A percentile compares a stretch with the other conserved stretches of the same genome.
Conservation (phyloP, 2,113 vertebrate species). For the Pelusios castaneus region DNA sequence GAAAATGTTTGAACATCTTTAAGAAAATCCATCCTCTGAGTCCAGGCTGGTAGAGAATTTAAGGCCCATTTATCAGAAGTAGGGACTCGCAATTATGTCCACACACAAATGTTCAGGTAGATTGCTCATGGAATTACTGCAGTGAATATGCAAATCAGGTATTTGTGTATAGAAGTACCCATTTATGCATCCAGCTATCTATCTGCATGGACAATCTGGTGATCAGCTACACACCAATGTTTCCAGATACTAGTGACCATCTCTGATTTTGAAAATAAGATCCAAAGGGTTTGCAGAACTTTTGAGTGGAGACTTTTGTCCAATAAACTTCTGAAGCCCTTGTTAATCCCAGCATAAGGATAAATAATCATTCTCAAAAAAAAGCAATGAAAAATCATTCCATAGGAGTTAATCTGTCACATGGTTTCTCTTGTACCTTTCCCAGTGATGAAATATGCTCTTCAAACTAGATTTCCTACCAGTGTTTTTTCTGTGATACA, state of each 20-base stretch:
- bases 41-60: background rate
- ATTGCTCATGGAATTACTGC: background rate
- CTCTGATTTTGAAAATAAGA: background rate
- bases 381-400: background rate
- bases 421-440: background rate
- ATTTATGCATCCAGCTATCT: background rate
- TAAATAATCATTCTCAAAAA: background rate
- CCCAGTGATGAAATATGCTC: background rate
- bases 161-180: background rate
- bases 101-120: background rate
- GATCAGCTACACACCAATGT: background rate
- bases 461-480: background rate
- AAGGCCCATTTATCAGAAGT: background rate
- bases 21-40: background rate
- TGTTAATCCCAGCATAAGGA: background rate
- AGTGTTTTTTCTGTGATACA: background rate
- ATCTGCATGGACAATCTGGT: background rate
- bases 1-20: background rate
- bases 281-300: background rate
- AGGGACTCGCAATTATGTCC: background rate
- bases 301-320: background rate
- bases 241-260: background rate
- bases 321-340: background rate
- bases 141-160: background rate
- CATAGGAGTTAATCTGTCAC: background rate